Evolutionary conservation across 1,140 invertebrate species (phyloP).

Genomic region (Mercenaria mercenaria): DNA sequence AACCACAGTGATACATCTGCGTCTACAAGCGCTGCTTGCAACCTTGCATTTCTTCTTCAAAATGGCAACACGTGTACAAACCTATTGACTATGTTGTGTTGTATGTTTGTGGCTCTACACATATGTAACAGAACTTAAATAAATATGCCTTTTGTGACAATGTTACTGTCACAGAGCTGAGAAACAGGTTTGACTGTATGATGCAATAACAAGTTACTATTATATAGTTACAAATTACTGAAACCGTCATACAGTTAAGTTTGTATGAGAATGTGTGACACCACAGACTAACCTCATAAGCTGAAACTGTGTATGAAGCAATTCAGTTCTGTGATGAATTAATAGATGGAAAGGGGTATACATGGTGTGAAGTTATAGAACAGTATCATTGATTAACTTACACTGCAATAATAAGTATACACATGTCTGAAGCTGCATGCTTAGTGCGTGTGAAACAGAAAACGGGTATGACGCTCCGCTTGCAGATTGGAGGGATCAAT

Average conservation of each 20-base stretch:
- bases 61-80: slow-evolving; percentile 6
- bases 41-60: background rate
- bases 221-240: background rate
- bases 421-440: background rate
- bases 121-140: slow-evolving; percentile 41
- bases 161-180: background rate
- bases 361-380: no score
- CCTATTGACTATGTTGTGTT: slow-evolving; percentile 23
- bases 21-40: slow-evolving; percentile 7
- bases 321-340: background rate
- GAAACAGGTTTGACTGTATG: background rate
- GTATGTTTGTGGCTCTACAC: background rate
- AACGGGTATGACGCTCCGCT: background rate
- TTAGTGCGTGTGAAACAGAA: background rate
- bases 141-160: background rate
- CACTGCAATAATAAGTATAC: no score
- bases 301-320: background rate
- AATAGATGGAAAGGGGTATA: background rate
- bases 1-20: background rate
- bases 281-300: background rate
- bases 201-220: background rate
- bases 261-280: background rate
- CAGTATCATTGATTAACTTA: no score
- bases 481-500: background rate
- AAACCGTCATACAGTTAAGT: background rate